Evolutionary conservation across 2,113 vertebrate genomes (phyloP), one percentile per base, ranked within the genome.

Genomic region (Origma solitaria): DNA sequence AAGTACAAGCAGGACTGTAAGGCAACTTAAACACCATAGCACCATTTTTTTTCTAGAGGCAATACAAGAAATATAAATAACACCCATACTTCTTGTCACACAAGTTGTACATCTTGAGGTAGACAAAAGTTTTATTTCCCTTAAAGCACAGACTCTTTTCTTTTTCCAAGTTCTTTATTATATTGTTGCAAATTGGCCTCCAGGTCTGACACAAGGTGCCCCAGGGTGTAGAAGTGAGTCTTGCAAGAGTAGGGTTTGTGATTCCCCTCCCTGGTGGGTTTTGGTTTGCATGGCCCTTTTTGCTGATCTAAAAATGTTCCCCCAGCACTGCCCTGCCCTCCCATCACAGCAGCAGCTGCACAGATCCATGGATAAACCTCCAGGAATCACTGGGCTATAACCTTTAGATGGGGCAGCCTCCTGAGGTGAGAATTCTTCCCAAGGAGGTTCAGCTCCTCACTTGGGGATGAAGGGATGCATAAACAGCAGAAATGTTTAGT

Each of bases 31-130:
- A 94, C 56, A n/a, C 72, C 70, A 58, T 24, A 94, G 66, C 83
- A 82, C 53, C 60, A 65, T 58, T 78, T 79, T 65, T 51, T 94
- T 92, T 73, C 91, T 56, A 71, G 64, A 86, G 78, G 51, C 81
- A 93, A 96, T 24, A 94, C 72, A 97, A 97, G 96, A 90, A 96
- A 97, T 97, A 98, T 98, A 98, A 98, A 98, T 98, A 98, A 98
- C 95, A 98, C 91, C 95, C 96, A 97, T 80, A 96, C 92, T 96
- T 97, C 95, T 91, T 91, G 71, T 71, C 84, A 97, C 96, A 97
- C 93, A 97, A 97, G 87, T 97, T 96, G 93, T 83, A 95, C 94
- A 96, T 91, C 96, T 78, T 99, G 99, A 99, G 99, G 99, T 99
- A 99, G 98, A 98, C 97, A 97, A 97, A 97, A 80, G 62, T 87